Conservation (phyloP, 1,140 invertebrate genomes). For the Papilio dardanus region DNA sequence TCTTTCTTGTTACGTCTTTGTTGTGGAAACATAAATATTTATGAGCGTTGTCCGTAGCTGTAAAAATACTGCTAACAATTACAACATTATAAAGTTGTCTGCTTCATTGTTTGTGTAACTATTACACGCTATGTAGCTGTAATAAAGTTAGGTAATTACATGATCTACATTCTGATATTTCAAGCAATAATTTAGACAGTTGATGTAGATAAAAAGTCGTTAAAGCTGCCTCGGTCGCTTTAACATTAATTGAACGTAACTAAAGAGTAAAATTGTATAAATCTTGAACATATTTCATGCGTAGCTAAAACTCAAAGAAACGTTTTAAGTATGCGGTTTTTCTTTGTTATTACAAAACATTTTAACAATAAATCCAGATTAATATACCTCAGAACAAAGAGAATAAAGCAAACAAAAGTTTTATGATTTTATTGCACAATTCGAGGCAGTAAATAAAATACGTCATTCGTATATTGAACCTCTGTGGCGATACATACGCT, state of each 20-base stretch:
- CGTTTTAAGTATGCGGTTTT: no score
- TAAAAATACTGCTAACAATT: slow-evolving; percentile 16
- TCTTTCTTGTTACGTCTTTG: slow-evolving; percentile 23
- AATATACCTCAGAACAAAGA: background rate
- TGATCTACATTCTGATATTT: background rate
- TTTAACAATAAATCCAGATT: background rate
- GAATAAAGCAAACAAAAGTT: background rate
- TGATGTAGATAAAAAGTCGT: no score
- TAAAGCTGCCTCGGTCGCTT: no score
- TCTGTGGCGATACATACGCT: slow-evolving; percentile 14
- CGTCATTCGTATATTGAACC: slow-evolving; percentile 23
- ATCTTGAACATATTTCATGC: background rate
- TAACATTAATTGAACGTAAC: no score
- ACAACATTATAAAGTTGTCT: slow-evolving; percentile 17
- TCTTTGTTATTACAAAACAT: background rate
- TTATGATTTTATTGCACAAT: background rate
- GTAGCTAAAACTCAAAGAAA: background rate
- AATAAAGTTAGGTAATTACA: background rate
- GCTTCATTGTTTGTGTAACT: slow-evolving; percentile 6
- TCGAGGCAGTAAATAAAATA: slow-evolving; percentile 14
- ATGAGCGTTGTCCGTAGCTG: slow-evolving; percentile 20
- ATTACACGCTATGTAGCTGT: background rate
- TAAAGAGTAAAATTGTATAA: no score
- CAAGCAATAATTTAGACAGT: background rate
- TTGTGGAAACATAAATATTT: slow-evolving; percentile 21